Evolutionary conservation across 2,113 vertebrate genomes (phyloP).

Genomic region (Cricetomys ansorgei): DNA sequence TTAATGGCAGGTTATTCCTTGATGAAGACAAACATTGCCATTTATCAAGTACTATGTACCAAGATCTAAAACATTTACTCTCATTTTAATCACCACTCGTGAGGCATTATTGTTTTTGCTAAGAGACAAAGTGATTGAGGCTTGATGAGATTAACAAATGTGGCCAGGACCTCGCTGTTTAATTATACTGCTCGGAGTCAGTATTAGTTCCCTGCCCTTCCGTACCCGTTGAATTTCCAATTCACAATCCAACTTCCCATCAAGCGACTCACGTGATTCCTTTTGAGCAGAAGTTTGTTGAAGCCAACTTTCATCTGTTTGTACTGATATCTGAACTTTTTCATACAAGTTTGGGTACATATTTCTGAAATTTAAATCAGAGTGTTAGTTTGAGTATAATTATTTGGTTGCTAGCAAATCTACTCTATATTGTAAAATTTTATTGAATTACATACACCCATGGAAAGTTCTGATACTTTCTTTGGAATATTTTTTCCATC

Average conservation of each 20-base stretch:
- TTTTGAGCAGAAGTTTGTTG: not conserved
- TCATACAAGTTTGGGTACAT: not conserved
- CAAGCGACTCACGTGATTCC: not conserved
- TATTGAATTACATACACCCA: not conserved
- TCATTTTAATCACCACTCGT: not conserved
- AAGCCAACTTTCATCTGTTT: constrained; percentile 80
- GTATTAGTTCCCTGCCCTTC: not conserved
- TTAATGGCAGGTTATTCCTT: not conserved
- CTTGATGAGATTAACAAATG: no score
- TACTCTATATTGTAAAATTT: not conserved
- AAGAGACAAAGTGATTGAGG: not conserved
- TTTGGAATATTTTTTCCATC: constrained; percentile 12
- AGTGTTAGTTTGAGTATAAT: not conserved
- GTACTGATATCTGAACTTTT: constrained; percentile 43
- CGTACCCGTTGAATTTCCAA: not conserved
- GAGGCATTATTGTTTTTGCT: not conserved
- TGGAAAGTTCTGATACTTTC: not conserved
- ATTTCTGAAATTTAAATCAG: constrained; percentile 54
- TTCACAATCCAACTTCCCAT: not conserved
- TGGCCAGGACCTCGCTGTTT: not conserved
- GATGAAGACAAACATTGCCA: not conserved
- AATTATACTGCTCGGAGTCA: no score
- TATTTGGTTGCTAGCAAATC: not conserved
- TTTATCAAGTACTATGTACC: not conserved
- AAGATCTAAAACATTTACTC: not conserved